Conservation (phyloP, 2,113 vertebrate species). For the Globicephala melas region DNA sequence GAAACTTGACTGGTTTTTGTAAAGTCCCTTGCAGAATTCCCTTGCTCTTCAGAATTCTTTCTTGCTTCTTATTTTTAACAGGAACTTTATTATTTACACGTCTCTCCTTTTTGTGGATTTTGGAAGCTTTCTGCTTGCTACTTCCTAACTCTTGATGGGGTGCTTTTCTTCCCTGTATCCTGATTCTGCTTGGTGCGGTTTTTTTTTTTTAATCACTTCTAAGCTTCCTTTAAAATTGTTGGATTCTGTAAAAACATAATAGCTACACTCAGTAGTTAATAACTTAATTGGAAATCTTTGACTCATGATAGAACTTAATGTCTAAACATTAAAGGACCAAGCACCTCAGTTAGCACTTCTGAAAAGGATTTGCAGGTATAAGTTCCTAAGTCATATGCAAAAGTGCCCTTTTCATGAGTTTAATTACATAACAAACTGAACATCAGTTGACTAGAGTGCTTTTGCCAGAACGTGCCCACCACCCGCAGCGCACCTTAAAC, state of each 20-base stretch:
- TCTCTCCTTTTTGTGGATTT: not conserved
- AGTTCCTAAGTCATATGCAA: not conserved
- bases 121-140: not conserved
- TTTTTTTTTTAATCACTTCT: not conserved
- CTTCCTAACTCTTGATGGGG: not conserved
- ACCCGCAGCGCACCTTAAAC: not conserved
- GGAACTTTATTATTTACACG: not conserved
- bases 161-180: not conserved
- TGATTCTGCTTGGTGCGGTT: not conserved
- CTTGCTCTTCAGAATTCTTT: conserved; percentile 26
- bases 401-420: not conserved
- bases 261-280: not conserved
- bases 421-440: conserved; percentile 8
- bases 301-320: conserved; percentile 3
- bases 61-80: conserved; percentile 23
- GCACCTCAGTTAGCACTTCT: not conserved
- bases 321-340: conserved; percentile 50
- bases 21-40: conserved; percentile 32
- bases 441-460: not conserved
- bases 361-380: not conserved
- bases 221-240: conserved; percentile 36
- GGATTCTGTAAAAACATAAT: not conserved
- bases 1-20: conserved; percentile 36
- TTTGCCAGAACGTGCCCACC: not conserved
- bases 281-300: not conserved